Conservation (phyloP, 2,113 vertebrate species). For the Brevimyrus niger region DNA sequence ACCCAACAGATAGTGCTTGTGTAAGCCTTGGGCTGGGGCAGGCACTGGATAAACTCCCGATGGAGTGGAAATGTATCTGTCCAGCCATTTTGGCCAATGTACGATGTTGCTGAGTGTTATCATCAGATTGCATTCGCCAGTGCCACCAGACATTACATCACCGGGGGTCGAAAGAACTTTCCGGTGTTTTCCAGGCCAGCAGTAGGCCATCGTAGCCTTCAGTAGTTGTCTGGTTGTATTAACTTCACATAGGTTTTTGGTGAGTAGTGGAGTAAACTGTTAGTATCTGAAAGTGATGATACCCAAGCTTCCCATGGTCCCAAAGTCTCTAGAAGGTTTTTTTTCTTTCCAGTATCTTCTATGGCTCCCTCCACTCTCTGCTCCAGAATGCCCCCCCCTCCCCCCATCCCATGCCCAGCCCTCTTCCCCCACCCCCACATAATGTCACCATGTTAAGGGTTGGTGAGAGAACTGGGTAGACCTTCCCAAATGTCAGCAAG, state of each 20-base stretch:
- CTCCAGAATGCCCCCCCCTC: not conserved
- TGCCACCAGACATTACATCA: constrained; percentile 1
- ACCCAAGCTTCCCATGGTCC: not conserved
- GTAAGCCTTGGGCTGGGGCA: too few relatives aligned
- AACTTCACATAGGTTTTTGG: not conserved
- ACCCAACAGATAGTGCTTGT: not conserved
- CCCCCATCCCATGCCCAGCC: not conserved
- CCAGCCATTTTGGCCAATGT: not conserved
- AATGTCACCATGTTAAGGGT: not conserved
- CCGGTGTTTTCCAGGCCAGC: not conserved
- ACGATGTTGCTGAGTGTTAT: not conserved
- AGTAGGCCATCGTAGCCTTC: not conserved
- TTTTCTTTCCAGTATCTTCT: not conserved
- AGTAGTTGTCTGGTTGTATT: not conserved
- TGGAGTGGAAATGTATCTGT: not conserved
- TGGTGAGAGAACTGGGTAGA: not conserved
- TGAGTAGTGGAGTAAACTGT: not conserved
- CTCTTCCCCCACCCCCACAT: not conserved
- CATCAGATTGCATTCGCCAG: not conserved
- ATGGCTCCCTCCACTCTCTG: not conserved
- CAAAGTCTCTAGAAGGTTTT: not conserved
- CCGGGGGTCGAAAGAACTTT: not conserved
- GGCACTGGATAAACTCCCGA: not conserved
- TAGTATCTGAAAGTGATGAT: not conserved
- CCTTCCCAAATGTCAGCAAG: not conserved